Evolutionary conservation across 2,888 invertebrate species (phyloP).

Genomic region (Melitaea athalia): DNA sequence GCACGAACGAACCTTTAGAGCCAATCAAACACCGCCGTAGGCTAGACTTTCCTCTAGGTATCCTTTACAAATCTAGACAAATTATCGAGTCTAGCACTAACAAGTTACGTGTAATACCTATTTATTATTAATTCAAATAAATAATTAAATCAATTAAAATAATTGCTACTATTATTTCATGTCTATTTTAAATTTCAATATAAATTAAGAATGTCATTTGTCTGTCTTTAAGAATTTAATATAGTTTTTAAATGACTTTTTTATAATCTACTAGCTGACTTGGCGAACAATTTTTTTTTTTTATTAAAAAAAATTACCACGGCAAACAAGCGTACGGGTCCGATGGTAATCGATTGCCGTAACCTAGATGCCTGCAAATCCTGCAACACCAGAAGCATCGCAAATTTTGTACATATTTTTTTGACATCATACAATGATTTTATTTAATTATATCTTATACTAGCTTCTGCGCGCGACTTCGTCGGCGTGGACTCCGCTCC

Average conservation of each 20-base stretch:
- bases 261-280: too few relatives aligned
- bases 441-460: too few relatives aligned
- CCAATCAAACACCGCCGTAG: neutral
- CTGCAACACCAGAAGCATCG: too few relatives aligned
- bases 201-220: neutral
- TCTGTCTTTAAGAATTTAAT: neutral
- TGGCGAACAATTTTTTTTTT: too few relatives aligned
- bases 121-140: slow-evolving; percentile 25
- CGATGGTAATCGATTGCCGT: too few relatives aligned
- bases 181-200: slow-evolving; percentile 6
- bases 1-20: neutral
- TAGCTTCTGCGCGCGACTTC: too few relatives aligned
- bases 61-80: slow-evolving; percentile 18
- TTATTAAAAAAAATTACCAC: too few relatives aligned
- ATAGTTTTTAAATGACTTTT: neutral
- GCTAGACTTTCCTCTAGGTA: slow-evolving; percentile 17
- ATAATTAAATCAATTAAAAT: slow-evolving; percentile 25
- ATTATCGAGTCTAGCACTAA: slow-evolving; percentile 18
- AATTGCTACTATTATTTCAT: slow-evolving; percentile 20
- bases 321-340: too few relatives aligned
- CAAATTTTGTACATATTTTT: too few relatives aligned
- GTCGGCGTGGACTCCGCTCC: too few relatives aligned
- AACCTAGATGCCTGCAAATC: too few relatives aligned
- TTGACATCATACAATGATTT: too few relatives aligned
- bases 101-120: slow-evolving; percentile 16